phyloP scores from a whole-genome alignment of 2,888 invertebrate species.

The Hartigia nigra region DNA sequence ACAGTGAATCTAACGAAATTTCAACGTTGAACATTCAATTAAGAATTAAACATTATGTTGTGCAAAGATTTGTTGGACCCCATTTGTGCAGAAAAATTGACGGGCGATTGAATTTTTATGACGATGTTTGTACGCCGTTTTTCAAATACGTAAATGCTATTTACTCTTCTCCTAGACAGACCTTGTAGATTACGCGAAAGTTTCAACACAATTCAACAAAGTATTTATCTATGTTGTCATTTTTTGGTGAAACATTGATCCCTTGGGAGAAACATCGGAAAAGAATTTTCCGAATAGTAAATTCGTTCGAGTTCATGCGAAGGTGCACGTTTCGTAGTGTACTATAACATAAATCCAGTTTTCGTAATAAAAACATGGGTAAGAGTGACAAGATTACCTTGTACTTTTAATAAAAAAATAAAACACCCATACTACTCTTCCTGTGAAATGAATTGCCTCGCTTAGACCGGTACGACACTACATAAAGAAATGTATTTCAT shows the following conservation, averaged over 20 bases:
- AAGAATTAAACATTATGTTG: too few species aligned
- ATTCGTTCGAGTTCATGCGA: not conserved
- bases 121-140: not conserved
- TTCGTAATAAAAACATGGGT: too few species aligned
- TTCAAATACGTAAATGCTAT: not conserved
- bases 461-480: too few species aligned
- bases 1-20: not conserved
- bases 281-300: not conserved
- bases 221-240: not conserved
- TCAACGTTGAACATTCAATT: not conserved
- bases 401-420: not conserved
- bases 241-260: not conserved
- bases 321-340: too few species aligned
- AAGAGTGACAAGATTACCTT: too few species aligned
- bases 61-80: not conserved
- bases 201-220: not conserved
- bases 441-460: too few species aligned
- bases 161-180: not conserved
- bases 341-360: too few species aligned
- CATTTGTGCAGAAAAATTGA: not conserved
- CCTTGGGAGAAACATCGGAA: not conserved
- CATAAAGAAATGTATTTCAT: too few species aligned
- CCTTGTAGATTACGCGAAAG: not conserved
- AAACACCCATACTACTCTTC: not conserved
- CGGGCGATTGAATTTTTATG: not conserved